Base-by-base conservation (phyloP, 2,797 vertebrate genomes). In the Salmo trutta region DNA sequence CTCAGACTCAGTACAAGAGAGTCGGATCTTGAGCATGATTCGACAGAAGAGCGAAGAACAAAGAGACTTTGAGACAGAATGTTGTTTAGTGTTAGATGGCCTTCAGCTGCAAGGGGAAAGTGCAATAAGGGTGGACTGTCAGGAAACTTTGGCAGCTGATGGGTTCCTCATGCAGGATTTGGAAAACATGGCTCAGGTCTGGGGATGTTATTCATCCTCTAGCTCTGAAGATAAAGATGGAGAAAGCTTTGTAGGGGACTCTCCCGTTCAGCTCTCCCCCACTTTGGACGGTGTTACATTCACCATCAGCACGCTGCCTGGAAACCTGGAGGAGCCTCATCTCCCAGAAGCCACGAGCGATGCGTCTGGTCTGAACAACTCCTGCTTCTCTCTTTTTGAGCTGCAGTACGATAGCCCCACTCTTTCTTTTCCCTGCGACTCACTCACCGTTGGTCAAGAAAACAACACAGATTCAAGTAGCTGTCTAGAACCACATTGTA, bases 11-110 rank as follows among this genome's bases (percentile, higher is more conserved):
- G 94, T 96, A 94, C 96, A 97, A 96, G 98, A 99, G 93, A 99
- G 98, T 96, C 97, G 97, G 86, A 99, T 99, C 94, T 95, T 99
- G 91, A 98, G 96, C 94, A 97, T 99, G 97, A 99, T 99, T 95
- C 97, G 96, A 92, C 98, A 97, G 51, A 98, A 98, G 89, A 97
- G 97, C 95, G 95, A 94, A 93, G 96, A 97, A 95, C 95, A 95
- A 92, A 93, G 93, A 92, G 95, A 97, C 89, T 91, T 96, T 93
- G 97, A 98, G 96, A 97, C 97, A 92, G 97, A 98, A 94, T 96
- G 96, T 96, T 96, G 95, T 95, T 95, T 97, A 96, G 96, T 97
- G 95, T 96, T 99, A 95, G 97, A 98, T 91, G 97, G 95, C 91
- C 93, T 96, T 95, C 95, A 96, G 94, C 95, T 97, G 96, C 96